Evolutionary conservation across 92 coral and sea anemone genomes (phyloP).

Genomic region (Ricordea florida): DNA sequence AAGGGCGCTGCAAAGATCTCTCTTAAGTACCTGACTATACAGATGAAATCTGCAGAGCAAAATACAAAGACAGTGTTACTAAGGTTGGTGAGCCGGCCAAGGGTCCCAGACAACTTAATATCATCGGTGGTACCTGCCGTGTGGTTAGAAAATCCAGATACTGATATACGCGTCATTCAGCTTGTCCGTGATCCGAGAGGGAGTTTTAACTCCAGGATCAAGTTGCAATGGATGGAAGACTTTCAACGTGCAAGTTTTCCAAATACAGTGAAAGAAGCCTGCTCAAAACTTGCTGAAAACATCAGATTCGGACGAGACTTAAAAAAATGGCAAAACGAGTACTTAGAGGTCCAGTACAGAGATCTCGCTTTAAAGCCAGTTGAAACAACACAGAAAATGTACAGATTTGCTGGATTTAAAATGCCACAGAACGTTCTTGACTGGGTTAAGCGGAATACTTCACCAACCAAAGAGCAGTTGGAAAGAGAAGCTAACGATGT

Average conservation of each 20-base stretch:
- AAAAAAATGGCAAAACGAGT: not conserved
- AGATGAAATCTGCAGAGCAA: not conserved
- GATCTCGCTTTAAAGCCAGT: conserved; percentile 12
- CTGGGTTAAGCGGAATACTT: conserved; percentile 1
- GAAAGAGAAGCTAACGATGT: not conserved
- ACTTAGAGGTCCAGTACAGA: not conserved
- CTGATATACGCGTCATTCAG: conserved; percentile 13
- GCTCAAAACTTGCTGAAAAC: not conserved
- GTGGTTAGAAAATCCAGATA: not conserved
- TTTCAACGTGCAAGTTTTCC: not conserved
- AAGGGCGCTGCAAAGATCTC: not conserved
- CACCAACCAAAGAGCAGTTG: conserved; percentile 1
- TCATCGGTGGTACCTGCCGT: not conserved
- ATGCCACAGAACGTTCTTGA: conserved; percentile 2
- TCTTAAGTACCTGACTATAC: not conserved
- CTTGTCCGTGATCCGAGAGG: conserved; percentile 14
- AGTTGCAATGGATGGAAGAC: not conserved
- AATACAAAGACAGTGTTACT: conserved; percentile 19
- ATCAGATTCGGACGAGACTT: conserved; percentile 5
- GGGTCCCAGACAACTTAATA: not conserved
- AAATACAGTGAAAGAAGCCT: not conserved
- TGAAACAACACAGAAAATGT: conserved; percentile 3
- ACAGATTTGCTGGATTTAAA: conserved; percentile 10
- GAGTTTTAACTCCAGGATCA: not conserved
- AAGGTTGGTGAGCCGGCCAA: not conserved